Evolutionary conservation across 1,140 invertebrate genomes (phyloP), one percentile per base, ranked within the genome.

Genomic region (Zophobas morio): DNA sequence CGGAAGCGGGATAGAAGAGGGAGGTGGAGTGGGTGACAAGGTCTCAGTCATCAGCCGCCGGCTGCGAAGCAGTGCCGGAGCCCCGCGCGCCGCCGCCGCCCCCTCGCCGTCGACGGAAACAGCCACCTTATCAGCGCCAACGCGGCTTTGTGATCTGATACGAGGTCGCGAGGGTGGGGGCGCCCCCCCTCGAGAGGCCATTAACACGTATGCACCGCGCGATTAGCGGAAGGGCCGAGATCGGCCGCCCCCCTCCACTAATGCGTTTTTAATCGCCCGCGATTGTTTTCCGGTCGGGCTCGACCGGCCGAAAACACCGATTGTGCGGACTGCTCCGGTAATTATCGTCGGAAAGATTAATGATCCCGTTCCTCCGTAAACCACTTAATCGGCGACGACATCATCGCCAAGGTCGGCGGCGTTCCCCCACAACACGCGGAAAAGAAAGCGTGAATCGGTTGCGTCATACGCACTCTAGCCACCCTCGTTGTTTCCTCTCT

Each of bases 1-100:
- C 77, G 60, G 66, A 63, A 79, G 70, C 56, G 76, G 57, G 54
- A 70, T 53, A 74, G 47, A 66, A 71, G 70, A 63, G 54, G 35
- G 42, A 49, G 47, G 66, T 66, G 70, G 76, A 66, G 78, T 57
- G 76, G 49, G 60, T 73, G 75, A 71, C 76, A 75, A 70, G 77
- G 75, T 71, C 77, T 72, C 78, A 74, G 78, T 77, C 75, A 74
- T 76, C 78, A 76, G 78, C 75, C 66, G 78, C 66, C 70, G 78
- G 78, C 78, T 79, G 75, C 60, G 75, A 71, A 70, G 46, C 56
- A 47, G 60, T 66, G 60, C 60, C 42, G 20, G 20, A 20, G 20
- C 20, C 20, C 20, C 20, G 20, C 20, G 6, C 42, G 40, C 51
- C 72, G 36, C 72, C 53, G 20, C 63, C 20, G 34, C 40, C 35